Percentiles rank a stretch among this genome's conserved stretches.
Conservation (phyloP, 2,888 invertebrate species). For the Diarsia brunnea region DNA sequence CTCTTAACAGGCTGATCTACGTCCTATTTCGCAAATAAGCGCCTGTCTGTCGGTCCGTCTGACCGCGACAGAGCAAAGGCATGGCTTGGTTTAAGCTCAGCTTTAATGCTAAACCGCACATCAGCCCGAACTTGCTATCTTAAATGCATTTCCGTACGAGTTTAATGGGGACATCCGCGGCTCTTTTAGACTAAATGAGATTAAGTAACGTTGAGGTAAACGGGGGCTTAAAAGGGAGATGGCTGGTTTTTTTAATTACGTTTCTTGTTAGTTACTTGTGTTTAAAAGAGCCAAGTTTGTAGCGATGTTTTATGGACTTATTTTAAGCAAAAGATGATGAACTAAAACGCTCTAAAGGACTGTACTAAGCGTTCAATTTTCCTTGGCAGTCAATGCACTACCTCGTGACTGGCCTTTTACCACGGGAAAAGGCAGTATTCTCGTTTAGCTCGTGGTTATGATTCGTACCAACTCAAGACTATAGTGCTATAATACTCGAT, state of each 20-base stretch:
- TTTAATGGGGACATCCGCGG: slow-evolving; percentile 51
- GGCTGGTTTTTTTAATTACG: slow-evolving; percentile 33
- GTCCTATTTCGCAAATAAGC: slow-evolving; percentile 52
- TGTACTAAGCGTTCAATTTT: background rate
- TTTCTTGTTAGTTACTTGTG: slow-evolving; percentile 26
- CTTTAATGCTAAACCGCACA: slow-evolving; percentile 62
- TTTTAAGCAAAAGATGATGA: background rate
- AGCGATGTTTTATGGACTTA: background rate
- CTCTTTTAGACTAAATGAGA: slow-evolving; percentile 52
- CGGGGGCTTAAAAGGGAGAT: slow-evolving; percentile 15
- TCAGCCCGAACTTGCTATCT: slow-evolving; percentile 59
- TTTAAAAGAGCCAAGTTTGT: background rate
- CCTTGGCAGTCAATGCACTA: too few species aligned
- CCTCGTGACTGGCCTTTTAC: background rate
- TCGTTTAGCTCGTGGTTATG: background rate
- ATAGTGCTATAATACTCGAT: background rate
- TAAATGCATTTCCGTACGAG: slow-evolving; percentile 63
- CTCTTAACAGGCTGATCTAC: slow-evolving; percentile 51
- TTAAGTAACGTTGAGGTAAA: slow-evolving; percentile 40
- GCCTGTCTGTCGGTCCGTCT: slow-evolving; percentile 39
- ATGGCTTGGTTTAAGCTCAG: slow-evolving; percentile 53
- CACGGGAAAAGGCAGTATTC: background rate
- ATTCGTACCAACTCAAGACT: background rate
- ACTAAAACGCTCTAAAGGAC: background rate
- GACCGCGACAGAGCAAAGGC: slow-evolving; percentile 63